phyloP scores from a whole-genome alignment of 2,797 vertebrate species.

The Lophotriccus pileatus region DNA sequence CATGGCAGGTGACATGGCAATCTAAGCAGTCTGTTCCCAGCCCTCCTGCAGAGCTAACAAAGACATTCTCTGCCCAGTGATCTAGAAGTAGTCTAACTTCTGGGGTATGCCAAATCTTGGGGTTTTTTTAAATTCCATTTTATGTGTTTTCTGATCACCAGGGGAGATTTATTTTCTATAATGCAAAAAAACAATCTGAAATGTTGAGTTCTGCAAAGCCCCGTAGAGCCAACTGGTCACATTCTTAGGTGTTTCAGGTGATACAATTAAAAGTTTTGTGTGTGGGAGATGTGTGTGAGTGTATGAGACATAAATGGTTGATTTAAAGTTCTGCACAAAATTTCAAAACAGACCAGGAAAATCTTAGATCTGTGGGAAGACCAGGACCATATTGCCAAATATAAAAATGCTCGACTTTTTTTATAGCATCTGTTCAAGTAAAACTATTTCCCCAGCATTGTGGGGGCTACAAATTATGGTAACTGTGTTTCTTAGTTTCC shows the following conservation, averaged over 20 bases:
- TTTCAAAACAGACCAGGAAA: conserved; percentile 4
- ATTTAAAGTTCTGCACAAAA: background rate
- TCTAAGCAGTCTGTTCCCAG: background rate
- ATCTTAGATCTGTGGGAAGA: background rate
- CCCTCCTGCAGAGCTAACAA: background rate
- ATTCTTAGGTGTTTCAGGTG: background rate
- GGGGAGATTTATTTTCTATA: background rate
- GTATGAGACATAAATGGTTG: background rate
- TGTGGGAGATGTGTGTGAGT: background rate
- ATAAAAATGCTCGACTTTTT: background rate
- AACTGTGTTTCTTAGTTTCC: conserved; percentile 12
- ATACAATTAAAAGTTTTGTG: background rate
- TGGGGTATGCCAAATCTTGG: background rate
- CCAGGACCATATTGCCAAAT: background rate
- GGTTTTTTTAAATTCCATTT: background rate
- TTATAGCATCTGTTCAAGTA: background rate
- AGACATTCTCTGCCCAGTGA: background rate
- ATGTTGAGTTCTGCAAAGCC: background rate
- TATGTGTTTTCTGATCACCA: background rate
- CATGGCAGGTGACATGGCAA: background rate
- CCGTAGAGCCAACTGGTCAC: background rate
- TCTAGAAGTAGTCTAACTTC: background rate
- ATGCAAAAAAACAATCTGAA: background rate
- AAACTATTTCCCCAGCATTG: background rate
- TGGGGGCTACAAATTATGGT: background rate